Percentiles rank a stretch among this genome's conserved stretches.
phyloP scores from a whole-genome alignment of 2,797 vertebrate genomes.

The Ctenochaetus hawaiiensis region DNA sequence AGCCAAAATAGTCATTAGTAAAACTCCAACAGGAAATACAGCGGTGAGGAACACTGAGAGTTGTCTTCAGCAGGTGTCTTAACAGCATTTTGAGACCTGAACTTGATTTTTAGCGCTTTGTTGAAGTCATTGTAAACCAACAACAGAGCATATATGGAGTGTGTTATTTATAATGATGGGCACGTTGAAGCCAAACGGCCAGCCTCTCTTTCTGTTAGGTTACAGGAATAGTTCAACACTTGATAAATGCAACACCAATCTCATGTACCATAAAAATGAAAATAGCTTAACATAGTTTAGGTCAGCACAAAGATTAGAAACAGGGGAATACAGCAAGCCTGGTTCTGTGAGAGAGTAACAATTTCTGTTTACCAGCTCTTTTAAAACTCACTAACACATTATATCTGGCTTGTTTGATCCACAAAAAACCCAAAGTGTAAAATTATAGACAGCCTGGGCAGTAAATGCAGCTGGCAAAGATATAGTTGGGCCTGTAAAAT shows the following conservation, averaged over 20 bases:
- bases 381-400: neutral
- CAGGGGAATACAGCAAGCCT: neutral
- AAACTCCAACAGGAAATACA: slow-evolving; percentile 1
- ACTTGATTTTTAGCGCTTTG: neutral
- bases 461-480: too few species aligned
- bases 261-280: neutral
- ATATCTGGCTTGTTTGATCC: neutral
- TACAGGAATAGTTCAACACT: slow-evolving; percentile 25
- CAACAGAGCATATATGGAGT: slow-evolving; percentile 8
- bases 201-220: slow-evolving; percentile 39
- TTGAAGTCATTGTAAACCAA: neutral
- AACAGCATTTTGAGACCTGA: slow-evolving; percentile 7
- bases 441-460: neutral
- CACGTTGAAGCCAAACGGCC: slow-evolving; percentile 28
- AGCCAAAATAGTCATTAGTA: neutral
- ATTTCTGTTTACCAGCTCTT: too few species aligned
- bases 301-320: neutral
- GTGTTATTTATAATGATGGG: slow-evolving; percentile 21
- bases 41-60: neutral
- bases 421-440: neutral
- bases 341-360: neutral
- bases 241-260: neutral
- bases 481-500: too few species aligned
- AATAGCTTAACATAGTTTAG: neutral
- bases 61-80: slow-evolving; percentile 6